Evolutionary conservation across 1,140 invertebrate genomes (phyloP), one percentile per base, ranked within the genome.

Genomic region (Streblospio benedicti): DNA sequence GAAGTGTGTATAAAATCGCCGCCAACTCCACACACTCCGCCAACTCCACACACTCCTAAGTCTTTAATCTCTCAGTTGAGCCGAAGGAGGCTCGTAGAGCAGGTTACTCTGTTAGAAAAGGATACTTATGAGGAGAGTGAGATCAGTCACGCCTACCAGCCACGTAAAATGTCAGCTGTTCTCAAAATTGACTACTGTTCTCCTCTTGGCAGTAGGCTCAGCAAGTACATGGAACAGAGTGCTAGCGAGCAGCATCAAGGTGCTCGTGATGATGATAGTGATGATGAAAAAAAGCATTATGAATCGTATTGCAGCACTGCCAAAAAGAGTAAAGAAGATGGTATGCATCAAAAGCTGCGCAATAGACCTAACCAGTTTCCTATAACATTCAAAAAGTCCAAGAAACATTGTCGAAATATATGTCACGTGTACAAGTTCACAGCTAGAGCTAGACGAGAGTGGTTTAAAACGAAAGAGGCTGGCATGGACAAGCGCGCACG

Each of bases 301-400:
- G 53, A 55, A 38, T 35, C 18, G 35, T 55, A 35, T 23, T 55
- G 53, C n/a, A 31, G 53, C 16, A 55, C 53, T 16, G 31, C 53
- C 4, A 35, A 35, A 2, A 55, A 55, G n/a, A 20, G 5, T 23
- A 47, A 47, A 28, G n/a, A n/a, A n/a, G n/a, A 28, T 12, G 45
- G 45, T 14, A 4, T 47, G 23, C 6, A 27, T 4, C 9, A 28
- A 28, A 23, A 28, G 30, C 45, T 47, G 9, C 45, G 45, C 45
- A 23, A 47, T 23, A 23, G 45, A 12, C 23, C 23, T 12, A n/a
- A 47, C 45, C 23, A 27, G 4, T 47, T 47, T 18, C 45, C 45
- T 23, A 28, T 47, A 9, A 47, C 45, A 6, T 47, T 47, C 16
- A 23, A 28, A n/a, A 47, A 47, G 45, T 27, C 45, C 9, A 6